phyloP scores from a whole-genome alignment of 2,113 vertebrate species.

The Phasianus colchicus region DNA sequence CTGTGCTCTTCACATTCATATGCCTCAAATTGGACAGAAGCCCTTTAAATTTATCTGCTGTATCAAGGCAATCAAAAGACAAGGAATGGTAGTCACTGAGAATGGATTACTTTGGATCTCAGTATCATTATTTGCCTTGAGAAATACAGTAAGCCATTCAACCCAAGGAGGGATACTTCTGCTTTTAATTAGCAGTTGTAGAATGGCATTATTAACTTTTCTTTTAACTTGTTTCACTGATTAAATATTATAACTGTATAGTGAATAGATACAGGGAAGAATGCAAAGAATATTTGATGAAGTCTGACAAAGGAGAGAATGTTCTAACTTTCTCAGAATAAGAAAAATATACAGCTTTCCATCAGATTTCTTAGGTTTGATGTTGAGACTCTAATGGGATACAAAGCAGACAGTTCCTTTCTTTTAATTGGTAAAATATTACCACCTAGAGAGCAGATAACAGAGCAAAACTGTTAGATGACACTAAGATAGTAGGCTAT shows the following conservation, averaged over 20 bases:
- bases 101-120: slow-evolving; percentile 43
- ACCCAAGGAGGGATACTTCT: background rate
- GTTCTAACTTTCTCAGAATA: background rate
- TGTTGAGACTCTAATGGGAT: background rate
- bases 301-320: background rate
- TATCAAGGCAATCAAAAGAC: slow-evolving; percentile 33
- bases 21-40: slow-evolving; percentile 36
- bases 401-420: background rate
- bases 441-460: background rate
- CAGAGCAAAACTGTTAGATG: background rate
- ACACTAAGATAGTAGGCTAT: background rate
- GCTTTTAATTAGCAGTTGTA: slow-evolving; percentile 34
- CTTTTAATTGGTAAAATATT: background rate
- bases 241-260: background rate
- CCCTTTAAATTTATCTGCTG: slow-evolving; percentile 59
- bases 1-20: slow-evolving; percentile 59
- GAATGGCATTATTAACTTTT: slow-evolving; percentile 23
- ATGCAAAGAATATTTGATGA: background rate
- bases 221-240: slow-evolving; percentile 23
- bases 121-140: slow-evolving; percentile 9
- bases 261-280: background rate
- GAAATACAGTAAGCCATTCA: slow-evolving; percentile 23
- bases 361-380: background rate
- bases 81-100: slow-evolving; percentile 49
- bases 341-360: background rate